phyloP scores from a whole-genome alignment of 1,140 invertebrate species.

The Hylyphantes graminicola region DNA sequence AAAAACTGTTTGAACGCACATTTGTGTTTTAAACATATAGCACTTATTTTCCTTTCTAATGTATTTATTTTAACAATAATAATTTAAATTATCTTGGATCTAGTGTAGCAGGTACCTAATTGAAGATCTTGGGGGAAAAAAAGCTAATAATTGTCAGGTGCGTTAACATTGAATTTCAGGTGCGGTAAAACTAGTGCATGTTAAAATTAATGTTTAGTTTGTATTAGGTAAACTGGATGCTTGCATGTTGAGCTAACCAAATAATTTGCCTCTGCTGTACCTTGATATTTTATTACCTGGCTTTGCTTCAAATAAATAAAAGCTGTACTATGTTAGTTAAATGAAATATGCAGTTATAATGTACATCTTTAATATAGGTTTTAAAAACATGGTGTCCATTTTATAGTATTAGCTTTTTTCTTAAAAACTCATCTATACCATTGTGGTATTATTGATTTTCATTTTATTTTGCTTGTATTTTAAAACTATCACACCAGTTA shows the following conservation, averaged over 20 bases:
- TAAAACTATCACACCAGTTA: no score
- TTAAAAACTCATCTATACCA: no score
- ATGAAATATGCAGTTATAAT: no score
- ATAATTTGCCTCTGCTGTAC: background rate
- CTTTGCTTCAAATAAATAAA: background rate
- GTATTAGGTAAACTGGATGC: constrained; percentile 53
- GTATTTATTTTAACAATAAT: constrained; percentile 9
- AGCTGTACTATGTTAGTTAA: no score
- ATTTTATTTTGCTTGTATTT: no score
- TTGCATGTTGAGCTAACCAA: constrained; percentile 49
- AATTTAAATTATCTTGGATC: constrained; percentile 57
- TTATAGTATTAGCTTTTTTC: no score
- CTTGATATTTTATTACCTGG: background rate
- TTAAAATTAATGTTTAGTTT: constrained; percentile 39
- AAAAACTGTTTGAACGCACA: no score
- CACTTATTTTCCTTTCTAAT: background rate
- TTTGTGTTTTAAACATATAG: no score
- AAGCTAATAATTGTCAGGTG: constrained; percentile 53
- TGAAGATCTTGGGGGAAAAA: constrained; percentile 47
- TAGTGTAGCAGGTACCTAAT: constrained; percentile 59
- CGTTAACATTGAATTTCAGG: constrained; percentile 53
- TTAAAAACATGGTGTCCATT: no score
- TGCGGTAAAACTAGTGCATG: constrained; percentile 53
- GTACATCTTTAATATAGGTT: no score
- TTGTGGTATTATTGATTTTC: no score